These are phyloP conservation scores for Tipula helvola DNA, from an alignment of 2,888 invertebrate species.

Conservation along the genomic window DNA sequence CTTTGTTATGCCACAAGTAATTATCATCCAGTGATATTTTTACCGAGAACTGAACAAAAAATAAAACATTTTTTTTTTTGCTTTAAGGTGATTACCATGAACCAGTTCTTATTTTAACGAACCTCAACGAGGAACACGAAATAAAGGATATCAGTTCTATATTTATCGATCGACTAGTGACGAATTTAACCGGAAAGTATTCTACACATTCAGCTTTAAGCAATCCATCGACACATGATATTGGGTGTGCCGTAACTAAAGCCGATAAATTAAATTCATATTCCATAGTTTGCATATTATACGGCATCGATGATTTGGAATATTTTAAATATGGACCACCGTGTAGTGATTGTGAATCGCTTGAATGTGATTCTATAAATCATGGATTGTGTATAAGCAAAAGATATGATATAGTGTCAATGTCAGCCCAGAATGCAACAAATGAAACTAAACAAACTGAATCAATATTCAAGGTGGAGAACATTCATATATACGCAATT, in stretches of 20 bases:
- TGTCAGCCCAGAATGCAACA: neutral
- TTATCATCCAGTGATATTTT: neutral
- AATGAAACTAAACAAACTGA: neutral
- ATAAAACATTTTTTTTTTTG: neutral
- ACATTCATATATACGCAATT: neutral
- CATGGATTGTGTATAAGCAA: neutral
- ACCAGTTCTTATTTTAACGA: neutral
- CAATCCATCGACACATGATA: neutral
- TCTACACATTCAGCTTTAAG: neutral
- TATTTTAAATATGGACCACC: neutral
- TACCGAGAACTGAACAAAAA: neutral
- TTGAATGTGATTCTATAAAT: neutral
- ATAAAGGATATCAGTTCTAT: neutral
- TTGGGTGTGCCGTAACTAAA: neutral
- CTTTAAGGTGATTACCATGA: neutral
- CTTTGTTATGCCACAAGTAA: neutral
- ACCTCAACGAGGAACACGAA: neutral
- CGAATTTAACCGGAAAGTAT: neutral
- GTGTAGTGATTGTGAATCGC: neutral
- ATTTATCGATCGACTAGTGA: neutral
- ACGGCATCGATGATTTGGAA: neutral
- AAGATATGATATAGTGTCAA: neutral
- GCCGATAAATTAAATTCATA: neutral
- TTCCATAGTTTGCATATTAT: neutral
- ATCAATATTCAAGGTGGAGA: neutral